A percentile compares a stretch with the other conserved stretches of the same genome.
Conservation (phyloP, 1,140 invertebrate genomes). For the Brachionus manjavacas region DNA sequence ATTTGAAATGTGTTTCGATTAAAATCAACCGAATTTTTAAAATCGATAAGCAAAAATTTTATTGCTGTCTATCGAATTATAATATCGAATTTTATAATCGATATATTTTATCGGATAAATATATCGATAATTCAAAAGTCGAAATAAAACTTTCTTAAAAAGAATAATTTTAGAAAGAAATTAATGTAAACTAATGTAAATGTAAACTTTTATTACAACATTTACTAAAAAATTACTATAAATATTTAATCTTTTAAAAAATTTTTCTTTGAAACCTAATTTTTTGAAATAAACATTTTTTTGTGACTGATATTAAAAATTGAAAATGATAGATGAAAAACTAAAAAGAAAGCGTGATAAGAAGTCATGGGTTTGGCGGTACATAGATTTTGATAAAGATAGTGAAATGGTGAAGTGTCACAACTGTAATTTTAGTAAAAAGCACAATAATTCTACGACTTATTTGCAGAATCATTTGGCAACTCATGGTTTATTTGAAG, state of each 20-base stretch:
- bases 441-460: slow-evolving; percentile 20
- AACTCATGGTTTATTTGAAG: slow-evolving; percentile 3
- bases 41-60: not conserved
- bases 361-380: not conserved
- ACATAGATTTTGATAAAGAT: not conserved
- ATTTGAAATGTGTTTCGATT: not conserved
- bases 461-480: slow-evolving; percentile 12
- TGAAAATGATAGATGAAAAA: not conserved
- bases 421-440: slow-evolving; percentile 3
- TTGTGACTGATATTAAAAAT: not conserved
- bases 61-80: not conserved
- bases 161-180: not conserved
- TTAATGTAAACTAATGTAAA: not conserved
- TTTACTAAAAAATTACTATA: not conserved
- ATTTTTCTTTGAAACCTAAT: not conserved
- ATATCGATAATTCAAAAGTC: not conserved
- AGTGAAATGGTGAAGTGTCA: not conserved
- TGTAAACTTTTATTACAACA: not conserved
- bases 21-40: not conserved
- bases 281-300: not conserved
- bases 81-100: not conserved
- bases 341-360: not conserved
- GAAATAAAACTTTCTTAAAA: not conserved
- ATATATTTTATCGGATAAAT: not conserved
- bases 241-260: not conserved